Evolutionary conservation across 2,113 vertebrate species (phyloP).

Genomic region (Apus apus): DNA sequence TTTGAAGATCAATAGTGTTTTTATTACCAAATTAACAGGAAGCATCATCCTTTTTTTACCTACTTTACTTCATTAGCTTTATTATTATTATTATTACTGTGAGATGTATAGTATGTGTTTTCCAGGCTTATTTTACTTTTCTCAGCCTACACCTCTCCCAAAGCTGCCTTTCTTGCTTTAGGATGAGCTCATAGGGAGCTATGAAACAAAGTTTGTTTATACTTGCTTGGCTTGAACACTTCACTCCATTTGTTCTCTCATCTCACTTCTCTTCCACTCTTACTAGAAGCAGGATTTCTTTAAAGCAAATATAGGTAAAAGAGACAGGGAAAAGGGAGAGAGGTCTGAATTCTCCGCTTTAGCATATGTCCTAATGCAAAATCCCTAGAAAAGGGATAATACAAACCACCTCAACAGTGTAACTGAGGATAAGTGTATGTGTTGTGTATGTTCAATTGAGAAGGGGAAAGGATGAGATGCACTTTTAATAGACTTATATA

Average conservation of each 20-base stretch:
- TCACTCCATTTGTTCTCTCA: conserved; percentile 20
- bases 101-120: not conserved
- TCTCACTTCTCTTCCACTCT: not conserved
- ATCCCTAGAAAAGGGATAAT: not conserved
- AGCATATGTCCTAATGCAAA: not conserved
- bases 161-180: not conserved
- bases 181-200: not conserved
- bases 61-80: not conserved
- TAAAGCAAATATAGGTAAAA: conserved; percentile 16
- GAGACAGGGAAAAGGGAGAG: not conserved
- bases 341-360: not conserved
- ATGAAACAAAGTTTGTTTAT: conserved; percentile 45
- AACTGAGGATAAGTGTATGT: not conserved
- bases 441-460: not conserved
- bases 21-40: not conserved
- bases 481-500: not conserved
- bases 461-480: not conserved
- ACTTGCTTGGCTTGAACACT: conserved; percentile 29
- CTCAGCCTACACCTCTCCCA: not conserved
- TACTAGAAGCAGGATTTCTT: not conserved
- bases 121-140: not conserved
- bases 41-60: not conserved
- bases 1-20: not conserved
- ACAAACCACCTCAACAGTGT: not conserved
- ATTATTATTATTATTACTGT: not conserved